Evolutionary conservation across 2,888 invertebrate species (phyloP), one percentile per base, ranked within the genome.

Genomic region (Epirrhoe tristata): DNA sequence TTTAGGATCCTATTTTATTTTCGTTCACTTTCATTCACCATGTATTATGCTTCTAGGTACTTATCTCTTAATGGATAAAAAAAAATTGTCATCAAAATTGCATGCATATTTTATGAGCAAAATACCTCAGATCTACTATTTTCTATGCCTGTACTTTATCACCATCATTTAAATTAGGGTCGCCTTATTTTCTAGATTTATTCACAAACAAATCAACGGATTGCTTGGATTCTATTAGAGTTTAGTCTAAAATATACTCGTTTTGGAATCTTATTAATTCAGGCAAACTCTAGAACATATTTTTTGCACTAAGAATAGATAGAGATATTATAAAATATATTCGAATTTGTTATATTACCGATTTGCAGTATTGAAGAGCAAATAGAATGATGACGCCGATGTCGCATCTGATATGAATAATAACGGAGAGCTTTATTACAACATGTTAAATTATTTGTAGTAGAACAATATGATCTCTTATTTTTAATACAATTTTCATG

Each of bases 401-500:
- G 82, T 86, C 81, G 81, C 85, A 84, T 83, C 82, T 48, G 77
- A 48, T 52, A 50, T 60, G 83, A 84, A 85, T 84, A 81, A 85
- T 75, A 75, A 70, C 54, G 24, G 74, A 83, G 84, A 90, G 90
- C 91, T 93, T 91, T 91, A 91, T 87, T 88, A 88, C 68, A 89
- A 89, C 85, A 84, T 83, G 88, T 89, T 90, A 88, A 88, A 87
- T 89, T 90, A 88, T 87, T 91, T 88, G 88, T 91, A 86, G 84
- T 86, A 86, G 87, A 87, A 89, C 86, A 84, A 69, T 81, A 87
- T 92, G 93, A 93, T 93, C 93, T 93, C 93, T 90, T 91, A 91
- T 87, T 89, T 91, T 91, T 91, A 92, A 89, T 91, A 88, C 84
- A 88, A 88, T 90, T 91, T 91, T 91, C 90, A 91, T 90, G 91